Evolutionary conservation across 2,797 vertebrate genomes (phyloP), one percentile per base, ranked within the genome.

Genomic region (Onychomys leucogaster): DNA sequence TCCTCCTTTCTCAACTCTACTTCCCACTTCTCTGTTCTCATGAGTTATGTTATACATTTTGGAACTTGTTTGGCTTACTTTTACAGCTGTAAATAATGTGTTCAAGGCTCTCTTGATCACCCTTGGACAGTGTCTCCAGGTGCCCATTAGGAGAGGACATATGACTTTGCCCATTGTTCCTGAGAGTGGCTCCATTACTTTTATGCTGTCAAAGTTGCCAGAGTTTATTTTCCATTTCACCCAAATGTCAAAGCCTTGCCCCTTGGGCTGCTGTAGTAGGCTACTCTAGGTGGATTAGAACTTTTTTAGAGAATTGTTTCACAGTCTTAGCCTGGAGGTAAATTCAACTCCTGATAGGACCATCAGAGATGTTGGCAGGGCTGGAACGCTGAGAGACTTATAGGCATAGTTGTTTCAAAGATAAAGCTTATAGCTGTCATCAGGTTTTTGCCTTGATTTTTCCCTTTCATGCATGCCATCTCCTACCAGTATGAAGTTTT

Each of bases 41-140:
- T 71, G 59, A 84, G 14, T 73, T 87, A 52, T 23, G 21, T 63
- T 61, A 69, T 81, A 90, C 61, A 73, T 81, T 78, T 82, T 55
- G 32, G 21, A 32, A 94, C 71, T 93, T 90, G 46, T 69, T 93
- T 94, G 88, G 59, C n/a, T 85, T 88, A 82, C 7, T 27, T 90
- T 76, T 59, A 2, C 63, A 80, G 12, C 32, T 94, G 67, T 92
- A 63, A 90, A 94, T 61, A 94, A 78, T 41, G 17, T 81, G 11
- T 55, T 86, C 23, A 78, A 7, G 37, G 6, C 59, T 89, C 46
- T 82, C 21, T 91, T 77, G 49, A 85, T 82, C n/a, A 83, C 10
- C 29, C 43, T 57, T 80, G 65, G 76, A 61, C 13, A 67, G 10
- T 46, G 81, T 55, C 67, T 75, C 67, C 78, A 69, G 90, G 85